Percentiles rank a stretch among this genome's conserved stretches.
Conservation (phyloP, 2,888 invertebrate genomes). For the Papilio demoleus region DNA sequence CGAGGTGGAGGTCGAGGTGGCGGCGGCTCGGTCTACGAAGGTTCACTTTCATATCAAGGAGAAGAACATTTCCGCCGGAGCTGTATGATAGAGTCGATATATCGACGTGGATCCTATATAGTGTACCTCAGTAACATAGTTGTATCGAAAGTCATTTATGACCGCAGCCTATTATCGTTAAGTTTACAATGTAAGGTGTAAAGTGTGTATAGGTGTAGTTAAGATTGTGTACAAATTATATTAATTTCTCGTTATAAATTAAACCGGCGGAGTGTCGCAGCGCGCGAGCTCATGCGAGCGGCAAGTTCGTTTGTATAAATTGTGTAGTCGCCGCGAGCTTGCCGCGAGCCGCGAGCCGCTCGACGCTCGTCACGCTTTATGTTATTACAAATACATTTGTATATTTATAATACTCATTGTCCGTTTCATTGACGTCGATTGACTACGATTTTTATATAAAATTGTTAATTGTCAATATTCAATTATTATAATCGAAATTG, state of each 20-base stretch:
- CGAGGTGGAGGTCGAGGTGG: background rate
- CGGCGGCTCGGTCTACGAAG: conserved; percentile 57
- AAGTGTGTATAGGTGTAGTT: conserved; percentile 72
- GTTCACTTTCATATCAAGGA: conserved; percentile 69
- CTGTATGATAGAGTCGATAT: conserved; percentile 62
- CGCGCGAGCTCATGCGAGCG: conserved; percentile 50
- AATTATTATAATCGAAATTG: conserved; percentile 17
- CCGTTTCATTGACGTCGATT: conserved; percentile 35
- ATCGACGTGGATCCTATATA: conserved; percentile 77
- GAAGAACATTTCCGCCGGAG: conserved; percentile 64
- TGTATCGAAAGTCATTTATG: conserved; percentile 77
- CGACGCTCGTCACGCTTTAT: conserved; percentile 50
- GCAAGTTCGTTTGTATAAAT: conserved; percentile 52
- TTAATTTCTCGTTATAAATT: conserved; percentile 59
- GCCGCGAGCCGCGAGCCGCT: conserved; percentile 45
- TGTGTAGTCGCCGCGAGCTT: conserved; percentile 57
- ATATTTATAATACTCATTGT: conserved; percentile 55
- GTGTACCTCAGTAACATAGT: conserved; percentile 81
- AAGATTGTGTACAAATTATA: conserved; percentile 77
- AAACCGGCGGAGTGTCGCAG: conserved; percentile 42
- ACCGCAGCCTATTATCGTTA: conserved; percentile 82
- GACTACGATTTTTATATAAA: conserved; percentile 22
- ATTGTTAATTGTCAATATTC: conserved; percentile 29
- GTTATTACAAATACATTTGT: conserved; percentile 45
- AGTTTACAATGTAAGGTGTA: conserved; percentile 76